Evolutionary conservation across 2,888 invertebrate genomes (phyloP).

Genomic region (Camptogramma bilineatum): DNA sequence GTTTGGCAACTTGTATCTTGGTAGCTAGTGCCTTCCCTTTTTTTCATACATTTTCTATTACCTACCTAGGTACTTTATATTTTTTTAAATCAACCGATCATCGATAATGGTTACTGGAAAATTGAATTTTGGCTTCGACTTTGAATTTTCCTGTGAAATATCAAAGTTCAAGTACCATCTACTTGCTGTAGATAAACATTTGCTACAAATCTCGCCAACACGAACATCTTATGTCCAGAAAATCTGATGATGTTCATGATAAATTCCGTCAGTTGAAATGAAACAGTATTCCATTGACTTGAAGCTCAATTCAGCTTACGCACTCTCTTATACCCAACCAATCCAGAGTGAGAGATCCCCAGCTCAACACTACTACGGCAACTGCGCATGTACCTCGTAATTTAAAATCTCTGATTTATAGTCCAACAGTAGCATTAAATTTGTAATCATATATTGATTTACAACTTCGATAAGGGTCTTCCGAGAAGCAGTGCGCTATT

Average conservation of each 20-base stretch:
- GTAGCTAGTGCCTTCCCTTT: no score
- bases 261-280: not conserved
- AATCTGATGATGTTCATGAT: not conserved
- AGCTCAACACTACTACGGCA: conserved; percentile 7
- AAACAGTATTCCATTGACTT: not conserved
- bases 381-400: conserved; percentile 74
- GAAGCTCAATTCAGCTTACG: not conserved
- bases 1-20: no score
- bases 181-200: not conserved
- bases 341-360: conserved; percentile 32
- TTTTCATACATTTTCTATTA: no score
- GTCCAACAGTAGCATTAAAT: conserved; percentile 85
- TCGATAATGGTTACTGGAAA: no score
- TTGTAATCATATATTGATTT: conserved; percentile 86
- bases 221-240: not conserved
- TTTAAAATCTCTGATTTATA: conserved; percentile 84
- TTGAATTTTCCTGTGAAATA: not conserved
- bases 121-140: no score
- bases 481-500: conserved; percentile 73
- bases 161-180: not conserved
- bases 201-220: not conserved
- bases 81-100: no score
- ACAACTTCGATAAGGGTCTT: conserved; percentile 81
- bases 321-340: not conserved
- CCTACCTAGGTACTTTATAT: no score